Conservation (phyloP, 2,113 vertebrate species). For the Neotoma lepida region DNA sequence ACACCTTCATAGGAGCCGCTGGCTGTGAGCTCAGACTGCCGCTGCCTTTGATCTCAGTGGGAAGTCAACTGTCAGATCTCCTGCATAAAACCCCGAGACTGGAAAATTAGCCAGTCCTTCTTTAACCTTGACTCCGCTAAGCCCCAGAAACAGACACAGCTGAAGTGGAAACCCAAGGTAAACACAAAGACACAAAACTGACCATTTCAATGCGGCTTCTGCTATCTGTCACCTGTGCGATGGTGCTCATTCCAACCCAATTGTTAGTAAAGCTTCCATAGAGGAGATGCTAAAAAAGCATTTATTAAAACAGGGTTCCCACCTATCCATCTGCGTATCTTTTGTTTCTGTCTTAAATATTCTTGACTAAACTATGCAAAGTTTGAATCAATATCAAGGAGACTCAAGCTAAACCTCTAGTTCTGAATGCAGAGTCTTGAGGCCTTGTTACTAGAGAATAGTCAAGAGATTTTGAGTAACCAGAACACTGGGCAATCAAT, state of each 20-base stretch:
- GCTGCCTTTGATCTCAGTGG: conserved; percentile 68
- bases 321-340: not conserved
- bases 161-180: not conserved
- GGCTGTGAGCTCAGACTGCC: conserved; percentile 40
- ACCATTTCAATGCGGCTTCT: not conserved
- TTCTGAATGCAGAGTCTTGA: not conserved
- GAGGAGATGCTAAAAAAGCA: not conserved
- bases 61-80: conserved; percentile 45
- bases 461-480: not conserved
- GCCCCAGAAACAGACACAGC: not conserved
- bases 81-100: not conserved
- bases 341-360: not conserved
- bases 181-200: not conserved
- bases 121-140: conserved; percentile 41
- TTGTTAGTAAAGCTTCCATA: not conserved
- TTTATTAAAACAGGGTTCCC: not conserved
- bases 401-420: not conserved
- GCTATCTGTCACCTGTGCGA: not conserved
- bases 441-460: not conserved
- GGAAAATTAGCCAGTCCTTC: conserved; percentile 53
- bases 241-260: not conserved
- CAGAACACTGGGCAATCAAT: not conserved
- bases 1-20: conserved; percentile 48
- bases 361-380: not conserved
- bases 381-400: not conserved